These are phyloP conservation scores for Myiotriccus ornatus DNA, from an alignment of 2,797 vertebrate species.

Conservation along the genomic window DNA sequence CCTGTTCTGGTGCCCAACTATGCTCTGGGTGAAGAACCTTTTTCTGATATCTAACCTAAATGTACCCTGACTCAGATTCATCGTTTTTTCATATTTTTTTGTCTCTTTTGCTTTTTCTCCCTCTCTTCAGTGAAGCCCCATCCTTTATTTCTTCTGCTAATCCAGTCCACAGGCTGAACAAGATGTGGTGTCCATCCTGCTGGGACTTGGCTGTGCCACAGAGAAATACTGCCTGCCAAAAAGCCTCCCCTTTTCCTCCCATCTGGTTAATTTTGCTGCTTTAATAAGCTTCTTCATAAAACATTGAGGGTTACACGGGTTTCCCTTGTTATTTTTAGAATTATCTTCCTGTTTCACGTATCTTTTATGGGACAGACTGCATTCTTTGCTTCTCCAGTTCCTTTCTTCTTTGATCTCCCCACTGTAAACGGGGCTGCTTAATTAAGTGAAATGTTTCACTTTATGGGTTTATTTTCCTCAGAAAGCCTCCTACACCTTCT, in stretches of 20 bases:
- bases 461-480: slow-evolving; percentile 4
- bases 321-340: slow-evolving; percentile 49
- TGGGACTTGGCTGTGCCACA: slow-evolving; percentile 10
- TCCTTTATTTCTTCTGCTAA: not conserved
- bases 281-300: slow-evolving; percentile 3
- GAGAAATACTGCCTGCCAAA: not conserved
- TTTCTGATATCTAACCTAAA: not conserved
- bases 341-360: slow-evolving; percentile 33
- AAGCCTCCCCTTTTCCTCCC: not conserved
- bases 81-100: not conserved
- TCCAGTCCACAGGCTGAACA: not conserved
- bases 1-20: not conserved
- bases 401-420: slow-evolving; percentile 56
- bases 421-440: slow-evolving; percentile 24
- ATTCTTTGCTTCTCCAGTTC: slow-evolving; percentile 41
- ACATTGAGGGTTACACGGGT: not conserved
- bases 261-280: not conserved
- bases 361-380: slow-evolving; percentile 19
- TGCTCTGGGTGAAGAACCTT: not conserved
- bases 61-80: not conserved
- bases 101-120: not conserved
- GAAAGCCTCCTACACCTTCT: slow-evolving; percentile 43
- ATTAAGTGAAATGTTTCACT: slow-evolving; percentile 51
- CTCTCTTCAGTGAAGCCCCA: not conserved
- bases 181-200: not conserved